These are phyloP conservation scores for Psittacula derbiana DNA, from an alignment of 2,797 vertebrate species.

Conservation along the genomic window DNA sequence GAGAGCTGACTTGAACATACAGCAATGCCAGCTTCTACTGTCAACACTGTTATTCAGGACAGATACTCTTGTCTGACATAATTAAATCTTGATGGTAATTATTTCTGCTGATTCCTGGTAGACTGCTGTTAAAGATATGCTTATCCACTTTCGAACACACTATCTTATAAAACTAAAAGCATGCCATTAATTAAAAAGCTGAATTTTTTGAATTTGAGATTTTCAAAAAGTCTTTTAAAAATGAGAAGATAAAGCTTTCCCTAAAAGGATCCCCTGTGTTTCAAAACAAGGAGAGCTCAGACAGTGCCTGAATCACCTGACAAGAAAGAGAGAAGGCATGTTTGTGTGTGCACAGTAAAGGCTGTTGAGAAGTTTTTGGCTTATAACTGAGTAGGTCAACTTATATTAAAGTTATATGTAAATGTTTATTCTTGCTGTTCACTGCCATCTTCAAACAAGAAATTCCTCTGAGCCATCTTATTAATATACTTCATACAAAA, in stretches of 20 bases:
- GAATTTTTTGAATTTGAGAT: slow-evolving; percentile 49
- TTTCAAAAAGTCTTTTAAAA: slow-evolving; percentile 23
- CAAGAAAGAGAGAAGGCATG: not conserved
- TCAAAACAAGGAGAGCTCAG: not conserved
- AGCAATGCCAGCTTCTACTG: slow-evolving; percentile 50
- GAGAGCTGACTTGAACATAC: slow-evolving; percentile 44
- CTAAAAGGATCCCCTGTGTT: not conserved
- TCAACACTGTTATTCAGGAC: slow-evolving; percentile 64
- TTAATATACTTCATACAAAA: slow-evolving; percentile 50
- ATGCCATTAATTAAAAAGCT: slow-evolving; percentile 72
- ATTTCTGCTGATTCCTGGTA: slow-evolving; percentile 75
- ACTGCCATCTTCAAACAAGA: slow-evolving; percentile 26
- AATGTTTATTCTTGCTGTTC: slow-evolving; percentile 34
- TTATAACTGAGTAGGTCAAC: not conserved
- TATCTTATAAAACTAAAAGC: slow-evolving; percentile 75
- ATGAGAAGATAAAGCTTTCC: slow-evolving; percentile 32
- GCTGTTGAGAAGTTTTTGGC: not conserved
- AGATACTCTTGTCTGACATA: slow-evolving; percentile 74
- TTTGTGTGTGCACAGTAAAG: not conserved
- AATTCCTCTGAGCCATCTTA: not conserved
- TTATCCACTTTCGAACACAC: slow-evolving; percentile 70
- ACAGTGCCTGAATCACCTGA: not conserved
- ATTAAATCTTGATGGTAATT: slow-evolving; percentile 78
- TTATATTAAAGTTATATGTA: slow-evolving; percentile 11
- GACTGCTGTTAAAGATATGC: slow-evolving; percentile 71